Percentiles rank a stretch among this genome's conserved stretches.
These are phyloP conservation scores for Eulemur coronatus DNA, from an alignment of 2,797 vertebrate genomes.

Conservation along the genomic window DNA sequence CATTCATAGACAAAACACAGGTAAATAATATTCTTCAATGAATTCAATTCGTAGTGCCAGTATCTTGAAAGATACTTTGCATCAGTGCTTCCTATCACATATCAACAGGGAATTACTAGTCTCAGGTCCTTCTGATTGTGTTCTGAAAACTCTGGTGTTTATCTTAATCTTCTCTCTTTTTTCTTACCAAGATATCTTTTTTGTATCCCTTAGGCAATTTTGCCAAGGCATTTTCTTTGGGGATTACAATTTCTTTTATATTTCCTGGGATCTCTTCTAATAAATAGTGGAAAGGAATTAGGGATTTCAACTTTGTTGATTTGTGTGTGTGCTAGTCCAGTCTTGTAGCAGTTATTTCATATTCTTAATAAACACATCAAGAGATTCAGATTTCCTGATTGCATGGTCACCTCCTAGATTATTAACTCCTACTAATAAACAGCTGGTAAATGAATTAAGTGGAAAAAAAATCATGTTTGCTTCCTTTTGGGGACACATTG, in stretches of 20 bases:
- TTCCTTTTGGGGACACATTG: not conserved
- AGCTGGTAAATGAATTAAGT: not conserved
- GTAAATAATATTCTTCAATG: conserved; percentile 48
- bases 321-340: not conserved
- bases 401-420: not conserved
- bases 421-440: not conserved
- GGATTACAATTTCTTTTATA: not conserved
- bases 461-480: not conserved
- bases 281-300: not conserved
- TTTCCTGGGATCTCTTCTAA: not conserved
- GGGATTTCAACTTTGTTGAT: not conserved
- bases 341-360: not conserved
- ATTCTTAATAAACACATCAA: not conserved
- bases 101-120: conserved; percentile 10
- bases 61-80: conserved; percentile 51
- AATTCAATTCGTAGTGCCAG: conserved; percentile 20
- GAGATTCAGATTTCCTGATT: not conserved
- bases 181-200: conserved; percentile 16
- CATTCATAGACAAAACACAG: conserved; percentile 10
- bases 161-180: conserved; percentile 29
- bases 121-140: not conserved
- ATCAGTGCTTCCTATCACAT: conserved; percentile 12
- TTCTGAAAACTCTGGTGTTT: conserved; percentile 24
- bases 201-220: not conserved
- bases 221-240: not conserved